Percentiles rank a stretch among this genome's conserved stretches.
These are phyloP conservation scores for Cyprinus carpio DNA, from an alignment of 2,113 vertebrate genomes.

Conservation along the genomic window DNA sequence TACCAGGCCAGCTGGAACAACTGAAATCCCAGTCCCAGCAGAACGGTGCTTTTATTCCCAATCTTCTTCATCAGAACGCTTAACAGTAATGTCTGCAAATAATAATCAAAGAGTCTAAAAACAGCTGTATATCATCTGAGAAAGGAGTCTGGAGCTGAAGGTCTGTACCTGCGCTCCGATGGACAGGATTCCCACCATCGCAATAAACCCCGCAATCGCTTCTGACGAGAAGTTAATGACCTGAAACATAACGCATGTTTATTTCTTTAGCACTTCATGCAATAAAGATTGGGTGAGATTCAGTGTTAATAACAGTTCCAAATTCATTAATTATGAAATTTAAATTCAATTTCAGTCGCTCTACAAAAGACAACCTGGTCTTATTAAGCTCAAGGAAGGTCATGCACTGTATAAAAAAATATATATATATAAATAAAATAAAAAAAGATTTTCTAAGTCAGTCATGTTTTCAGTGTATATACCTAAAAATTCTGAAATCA, in stretches of 20 bases:
- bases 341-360: no score
- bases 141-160: neutral
- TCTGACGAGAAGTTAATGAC: conserved; percentile 86
- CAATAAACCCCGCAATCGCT: conserved; percentile 89
- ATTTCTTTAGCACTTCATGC: no score
- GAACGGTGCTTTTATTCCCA: conserved; percentile 92
- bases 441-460: no score
- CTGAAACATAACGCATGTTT: conserved; percentile 64
- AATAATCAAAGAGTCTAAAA: conserved; percentile 14
- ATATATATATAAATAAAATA: no score
- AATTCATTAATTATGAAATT: no score
- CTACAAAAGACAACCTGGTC: no score
- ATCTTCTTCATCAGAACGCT: conserved; percentile 85
- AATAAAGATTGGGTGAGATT: no score
- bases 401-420: no score
- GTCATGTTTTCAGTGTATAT: no score
- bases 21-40: conserved; percentile 90
- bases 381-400: no score
- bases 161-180: conserved; percentile 86
- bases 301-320: no score
- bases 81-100: conserved; percentile 86
- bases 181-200: conserved; percentile 92
- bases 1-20: conserved; percentile 92
- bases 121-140: neutral
- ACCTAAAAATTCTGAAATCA: no score